A percentile compares a stretch with the other conserved stretches of the same genome.
These are phyloP conservation scores for Brachionus manjavacas DNA, from an alignment of 1,140 invertebrate genomes.

Conservation along the genomic window DNA sequence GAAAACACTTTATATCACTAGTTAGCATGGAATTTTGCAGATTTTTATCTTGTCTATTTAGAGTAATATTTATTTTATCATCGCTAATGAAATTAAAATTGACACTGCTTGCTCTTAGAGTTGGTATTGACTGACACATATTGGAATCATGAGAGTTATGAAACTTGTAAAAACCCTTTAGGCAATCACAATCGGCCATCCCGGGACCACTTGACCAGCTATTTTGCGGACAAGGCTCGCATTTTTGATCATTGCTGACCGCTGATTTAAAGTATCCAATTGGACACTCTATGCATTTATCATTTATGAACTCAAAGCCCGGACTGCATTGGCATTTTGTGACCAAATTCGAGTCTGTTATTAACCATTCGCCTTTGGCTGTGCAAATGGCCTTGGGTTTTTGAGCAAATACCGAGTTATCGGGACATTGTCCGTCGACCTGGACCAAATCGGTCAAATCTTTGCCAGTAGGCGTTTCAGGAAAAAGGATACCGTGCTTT, in stretches of 20 bases:
- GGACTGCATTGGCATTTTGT: constrained; percentile 21
- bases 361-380: constrained; percentile 37
- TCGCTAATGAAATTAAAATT: constrained; percentile 7
- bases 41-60: neutral
- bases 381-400: constrained; percentile 24
- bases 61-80: constrained; percentile 27
- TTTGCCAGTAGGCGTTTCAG: constrained; percentile 33
- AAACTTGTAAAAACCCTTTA: constrained; percentile 3
- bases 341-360: constrained; percentile 16
- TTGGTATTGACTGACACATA: neutral
- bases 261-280: constrained; percentile 32
- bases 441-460: constrained; percentile 40
- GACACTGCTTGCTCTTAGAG: neutral
- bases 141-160: neutral
- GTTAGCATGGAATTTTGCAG: neutral
- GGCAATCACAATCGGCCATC: neutral
- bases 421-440: constrained; percentile 23
- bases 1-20: neutral
- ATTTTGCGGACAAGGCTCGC: constrained; percentile 41
- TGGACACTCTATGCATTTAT: constrained; percentile 1
- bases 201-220: constrained; percentile 15
- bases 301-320: constrained; percentile 13
- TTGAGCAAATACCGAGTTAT: neutral
- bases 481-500: neutral
- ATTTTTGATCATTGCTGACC: constrained; percentile 24